These are phyloP conservation scores for Exocentrus adspersus DNA, from an alignment of 2,888 invertebrate species.

Conservation along the genomic window DNA sequence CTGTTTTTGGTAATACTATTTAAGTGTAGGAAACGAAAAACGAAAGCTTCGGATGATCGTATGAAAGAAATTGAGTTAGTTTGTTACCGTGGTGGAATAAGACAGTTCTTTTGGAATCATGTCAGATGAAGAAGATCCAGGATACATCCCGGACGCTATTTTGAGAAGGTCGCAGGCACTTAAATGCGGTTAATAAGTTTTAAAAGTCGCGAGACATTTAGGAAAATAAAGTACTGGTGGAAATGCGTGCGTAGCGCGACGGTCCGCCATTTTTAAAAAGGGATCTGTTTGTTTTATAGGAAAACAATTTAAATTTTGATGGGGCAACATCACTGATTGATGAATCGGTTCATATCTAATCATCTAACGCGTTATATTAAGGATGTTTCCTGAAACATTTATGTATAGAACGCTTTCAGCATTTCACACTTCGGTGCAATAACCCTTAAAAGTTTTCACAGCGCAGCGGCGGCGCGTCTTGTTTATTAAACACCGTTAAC, in stretches of 20 bases:
- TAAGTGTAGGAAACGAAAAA: too few relatives aligned
- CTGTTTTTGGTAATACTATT: too few relatives aligned
- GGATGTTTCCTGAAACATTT: slow-evolving; percentile 48
- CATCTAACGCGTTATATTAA: slow-evolving; percentile 42
- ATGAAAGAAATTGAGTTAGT: too few relatives aligned
- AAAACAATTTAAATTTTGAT: slow-evolving; percentile 41
- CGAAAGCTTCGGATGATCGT: neutral
- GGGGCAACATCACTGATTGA: slow-evolving; percentile 40
- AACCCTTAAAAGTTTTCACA: slow-evolving; percentile 37
- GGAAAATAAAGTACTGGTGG: slow-evolving; percentile 12
- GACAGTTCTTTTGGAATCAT: slow-evolving; percentile 39
- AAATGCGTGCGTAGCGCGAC: slow-evolving; percentile 18
- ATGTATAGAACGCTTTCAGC: slow-evolving; percentile 41
- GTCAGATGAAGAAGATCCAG: slow-evolving; percentile 38
- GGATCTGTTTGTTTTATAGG: slow-evolving; percentile 38
- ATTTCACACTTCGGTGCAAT: slow-evolving; percentile 50
- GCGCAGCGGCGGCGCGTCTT: slow-evolving; percentile 9
- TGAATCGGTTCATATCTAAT: slow-evolving; percentile 47
- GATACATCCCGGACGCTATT: slow-evolving; percentile 50
- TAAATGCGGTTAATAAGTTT: slow-evolving; percentile 29
- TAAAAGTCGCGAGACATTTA: slow-evolving; percentile 8
- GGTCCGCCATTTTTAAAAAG: slow-evolving; percentile 20
- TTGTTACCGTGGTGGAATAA: slow-evolving; percentile 39
- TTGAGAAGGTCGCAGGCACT: slow-evolving; percentile 51
- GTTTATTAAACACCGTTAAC: slow-evolving; percentile 8